Evolutionary conservation across 2,888 invertebrate genomes (phyloP).

Genomic region (Parnassius smintheus): DNA sequence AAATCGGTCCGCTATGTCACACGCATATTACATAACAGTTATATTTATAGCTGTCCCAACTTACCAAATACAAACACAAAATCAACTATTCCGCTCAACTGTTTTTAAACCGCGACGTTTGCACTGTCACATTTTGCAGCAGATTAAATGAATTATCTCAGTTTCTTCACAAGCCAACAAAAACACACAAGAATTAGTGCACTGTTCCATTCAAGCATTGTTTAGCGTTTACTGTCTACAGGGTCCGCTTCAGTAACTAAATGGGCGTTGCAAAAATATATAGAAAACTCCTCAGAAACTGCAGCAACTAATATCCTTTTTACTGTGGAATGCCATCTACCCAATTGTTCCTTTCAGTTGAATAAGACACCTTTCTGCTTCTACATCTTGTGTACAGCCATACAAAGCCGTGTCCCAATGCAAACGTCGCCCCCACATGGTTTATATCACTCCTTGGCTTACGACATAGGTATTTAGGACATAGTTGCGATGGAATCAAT

Average conservation of each 20-base stretch:
- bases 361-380: not conserved
- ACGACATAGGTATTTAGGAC: slow-evolving; percentile 64
- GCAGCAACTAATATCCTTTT: slow-evolving; percentile 5
- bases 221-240: slow-evolving; percentile 12
- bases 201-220: slow-evolving; percentile 16
- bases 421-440: slow-evolving; percentile 50
- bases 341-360: not conserved
- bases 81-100: slow-evolving; percentile 64
- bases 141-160: slow-evolving; percentile 20
- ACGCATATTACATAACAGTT: slow-evolving; percentile 52
- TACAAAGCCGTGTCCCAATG: slow-evolving; percentile 47
- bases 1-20: slow-evolving; percentile 57
- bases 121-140: slow-evolving; percentile 39
- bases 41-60: slow-evolving; percentile 68
- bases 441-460: slow-evolving; percentile 55
- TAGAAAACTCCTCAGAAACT: slow-evolving; percentile 30
- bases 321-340: slow-evolving; percentile 2
- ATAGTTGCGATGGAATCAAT: slow-evolving; percentile 65
- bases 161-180: slow-evolving; percentile 21
- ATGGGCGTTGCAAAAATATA: slow-evolving; percentile 30
- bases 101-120: slow-evolving; percentile 37
- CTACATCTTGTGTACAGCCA: not conserved
- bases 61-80: slow-evolving; percentile 73
- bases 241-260: slow-evolving; percentile 16
- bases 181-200: slow-evolving; percentile 20